Percentiles rank a stretch among this genome's conserved stretches.
Conservation (phyloP, 2,888 invertebrate genomes). For the Spodoptera picta region DNA sequence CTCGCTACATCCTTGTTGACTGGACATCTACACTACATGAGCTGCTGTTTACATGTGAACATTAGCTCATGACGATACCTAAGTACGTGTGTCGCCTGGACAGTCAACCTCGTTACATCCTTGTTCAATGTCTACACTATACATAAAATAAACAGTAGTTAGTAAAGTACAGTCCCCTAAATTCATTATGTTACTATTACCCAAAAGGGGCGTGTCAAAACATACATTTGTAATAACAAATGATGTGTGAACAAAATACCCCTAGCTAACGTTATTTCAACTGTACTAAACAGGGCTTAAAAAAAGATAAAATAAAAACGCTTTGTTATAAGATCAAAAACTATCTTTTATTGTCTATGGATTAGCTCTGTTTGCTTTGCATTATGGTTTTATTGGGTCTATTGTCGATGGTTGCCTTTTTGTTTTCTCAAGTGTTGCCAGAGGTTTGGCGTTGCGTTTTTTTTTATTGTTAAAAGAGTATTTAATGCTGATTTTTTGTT, state of each 20-base stretch:
- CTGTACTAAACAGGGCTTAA: constrained; percentile 42
- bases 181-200: constrained; percentile 30
- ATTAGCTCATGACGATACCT: no score
- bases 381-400: constrained; percentile 51
- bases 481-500: constrained; percentile 25
- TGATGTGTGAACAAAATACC: constrained; percentile 38
- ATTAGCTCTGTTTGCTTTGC: constrained; percentile 57
- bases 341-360: constrained; percentile 60
- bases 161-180: constrained; percentile 14
- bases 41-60: no score
- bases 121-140: no score
- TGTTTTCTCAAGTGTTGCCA: constrained; percentile 61
- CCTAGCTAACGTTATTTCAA: constrained; percentile 42
- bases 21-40: no score
- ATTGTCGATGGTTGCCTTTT: constrained; percentile 49
- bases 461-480: constrained; percentile 12
- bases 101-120: no score
- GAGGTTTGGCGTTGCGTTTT: constrained; percentile 33
- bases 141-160: neutral
- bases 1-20: no score
- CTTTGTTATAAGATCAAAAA: constrained; percentile 60
- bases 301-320: constrained; percentile 45
- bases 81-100: no score
- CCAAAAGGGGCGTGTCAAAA: constrained; percentile 23
- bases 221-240: constrained; percentile 39